Base-by-base conservation (phyloP, 1,140 invertebrate genomes). In the Dendroctonus valens region DNA sequence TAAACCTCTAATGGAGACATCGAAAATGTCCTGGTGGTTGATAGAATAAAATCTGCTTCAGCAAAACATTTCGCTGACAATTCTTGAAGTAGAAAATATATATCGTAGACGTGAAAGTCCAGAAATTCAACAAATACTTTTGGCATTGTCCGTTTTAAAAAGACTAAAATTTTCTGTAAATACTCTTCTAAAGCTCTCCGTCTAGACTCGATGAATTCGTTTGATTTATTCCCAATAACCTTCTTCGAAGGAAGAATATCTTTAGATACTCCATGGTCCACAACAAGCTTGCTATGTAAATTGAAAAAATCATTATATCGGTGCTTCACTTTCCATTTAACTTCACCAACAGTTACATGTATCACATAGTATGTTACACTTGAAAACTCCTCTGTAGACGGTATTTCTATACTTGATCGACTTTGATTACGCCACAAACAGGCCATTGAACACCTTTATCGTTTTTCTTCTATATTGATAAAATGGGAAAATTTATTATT, bases 161-260 rank as follows among this genome's bases (percentile, higher is more conserved):
- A 91, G 69, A 83, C 85, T 38, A 92, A 84, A 6, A 91, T 80
- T 65, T 85, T 87, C 75, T 90, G 89, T 5, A 97, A 79, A 79
- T 97, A 97, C 11, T 83, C 81, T 77, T 95, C 89, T 38, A 98
- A 79, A 14, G 86, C 89, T 68, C 84, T 80, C 54, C 92, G 85
- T 64, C 95, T 83, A 74, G 89, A 90, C 75, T 94, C 92, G 15
- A 98, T 84, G 76, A 98, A 97, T 12, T 85, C 81, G 9, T 92
- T 91, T 71, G 79, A 81, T 74, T 84, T 85, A 70, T 84, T 85
- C 40, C 83, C 73, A 68, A 84, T 83, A 11, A 96, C 82, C 80
- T 96, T 96, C 77, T 97, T 97, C 5, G 93, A 92, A 12, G 95
- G 95, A 9, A 97, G 76, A 59, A 94, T 82, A 71, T 92, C 92